Evolutionary conservation across 2,113 vertebrate genomes (phyloP).

Genomic region (Petromus typicus): DNA sequence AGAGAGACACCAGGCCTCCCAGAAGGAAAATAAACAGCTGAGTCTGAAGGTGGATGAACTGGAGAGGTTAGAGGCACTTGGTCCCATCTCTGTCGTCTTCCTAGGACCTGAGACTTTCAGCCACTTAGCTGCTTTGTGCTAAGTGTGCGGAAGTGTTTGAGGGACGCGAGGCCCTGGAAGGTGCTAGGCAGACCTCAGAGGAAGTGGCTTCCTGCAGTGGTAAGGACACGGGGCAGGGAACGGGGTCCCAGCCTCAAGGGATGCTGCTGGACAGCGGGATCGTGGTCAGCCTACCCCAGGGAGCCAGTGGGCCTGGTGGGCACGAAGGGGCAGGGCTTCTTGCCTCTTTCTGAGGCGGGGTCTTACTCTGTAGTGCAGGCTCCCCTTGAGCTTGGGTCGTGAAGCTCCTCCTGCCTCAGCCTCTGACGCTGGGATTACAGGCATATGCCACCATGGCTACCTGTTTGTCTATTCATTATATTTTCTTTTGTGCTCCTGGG

Average conservation of each 20-base stretch:
- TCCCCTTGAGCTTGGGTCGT: background rate
- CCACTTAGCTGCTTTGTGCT: constrained; percentile 78
- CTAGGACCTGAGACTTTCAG: constrained; percentile 77
- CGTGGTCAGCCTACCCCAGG: background rate
- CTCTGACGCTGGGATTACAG: background rate
- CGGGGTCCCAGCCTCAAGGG: background rate
- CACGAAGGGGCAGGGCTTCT: background rate
- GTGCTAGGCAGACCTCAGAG: constrained; percentile 78
- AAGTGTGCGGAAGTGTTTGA: constrained; percentile 71
- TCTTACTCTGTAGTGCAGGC: background rate
- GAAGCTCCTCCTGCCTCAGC: background rate
- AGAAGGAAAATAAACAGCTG: constrained; percentile 94
- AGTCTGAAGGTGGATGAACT: constrained; percentile 91
- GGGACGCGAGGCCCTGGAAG: constrained; percentile 76
- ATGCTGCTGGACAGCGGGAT: background rate
- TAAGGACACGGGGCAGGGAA: constrained; percentile 54
- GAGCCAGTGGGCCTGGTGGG: background rate
- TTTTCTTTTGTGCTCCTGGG: background rate
- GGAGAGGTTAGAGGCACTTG: constrained; percentile 91
- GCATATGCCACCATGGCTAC: background rate
- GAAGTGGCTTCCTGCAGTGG: constrained; percentile 64
- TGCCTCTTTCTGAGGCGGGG: background rate
- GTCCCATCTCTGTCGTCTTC: constrained; percentile 76
- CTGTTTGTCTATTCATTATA: background rate
- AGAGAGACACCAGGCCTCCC: constrained; percentile 91